phyloP scores from a whole-genome alignment of 1,140 invertebrate species.

The Heliothis subflexa region DNA sequence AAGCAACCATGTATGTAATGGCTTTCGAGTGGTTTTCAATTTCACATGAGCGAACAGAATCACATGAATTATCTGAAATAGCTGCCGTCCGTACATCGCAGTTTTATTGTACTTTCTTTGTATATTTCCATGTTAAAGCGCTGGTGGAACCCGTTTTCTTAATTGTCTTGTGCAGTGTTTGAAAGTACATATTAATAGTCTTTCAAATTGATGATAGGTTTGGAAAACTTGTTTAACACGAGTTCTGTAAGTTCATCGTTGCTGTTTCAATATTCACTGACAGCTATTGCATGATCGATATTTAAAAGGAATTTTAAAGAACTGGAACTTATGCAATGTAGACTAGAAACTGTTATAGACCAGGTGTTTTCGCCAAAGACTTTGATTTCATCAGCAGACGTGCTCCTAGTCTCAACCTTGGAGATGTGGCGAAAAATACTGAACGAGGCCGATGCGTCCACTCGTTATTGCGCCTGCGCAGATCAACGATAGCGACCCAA shows the following conservation, averaged over 20 bases:
- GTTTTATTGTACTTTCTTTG: constrained; percentile 40
- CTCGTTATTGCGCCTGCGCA: constrained; percentile 44
- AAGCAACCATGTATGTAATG: constrained; percentile 59
- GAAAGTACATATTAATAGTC: constrained; percentile 6
- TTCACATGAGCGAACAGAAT: constrained; percentile 51
- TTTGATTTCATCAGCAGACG: constrained; percentile 32
- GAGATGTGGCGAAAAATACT: constrained; percentile 38
- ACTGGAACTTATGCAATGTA: background rate
- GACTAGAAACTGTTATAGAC: background rate
- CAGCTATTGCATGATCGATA: background rate
- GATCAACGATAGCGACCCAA: constrained; percentile 21
- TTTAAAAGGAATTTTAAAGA: background rate
- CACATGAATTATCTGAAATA: constrained; percentile 39
- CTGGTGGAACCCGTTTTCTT: constrained; percentile 22
- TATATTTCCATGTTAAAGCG: constrained; percentile 23
- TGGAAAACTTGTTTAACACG: constrained; percentile 20
- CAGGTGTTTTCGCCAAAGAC: background rate
- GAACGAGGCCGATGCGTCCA: constrained; percentile 33
- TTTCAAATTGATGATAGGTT: constrained; percentile 23
- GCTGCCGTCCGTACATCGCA: constrained; percentile 11
- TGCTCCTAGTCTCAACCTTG: constrained; percentile 30
- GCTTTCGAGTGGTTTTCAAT: constrained; percentile 52
- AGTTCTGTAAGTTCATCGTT: background rate
- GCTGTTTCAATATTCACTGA: constrained; percentile 7
- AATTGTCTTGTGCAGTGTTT: constrained; percentile 29